Conservation (phyloP, 2,888 invertebrate species). For the Poecilus cupreus region DNA sequence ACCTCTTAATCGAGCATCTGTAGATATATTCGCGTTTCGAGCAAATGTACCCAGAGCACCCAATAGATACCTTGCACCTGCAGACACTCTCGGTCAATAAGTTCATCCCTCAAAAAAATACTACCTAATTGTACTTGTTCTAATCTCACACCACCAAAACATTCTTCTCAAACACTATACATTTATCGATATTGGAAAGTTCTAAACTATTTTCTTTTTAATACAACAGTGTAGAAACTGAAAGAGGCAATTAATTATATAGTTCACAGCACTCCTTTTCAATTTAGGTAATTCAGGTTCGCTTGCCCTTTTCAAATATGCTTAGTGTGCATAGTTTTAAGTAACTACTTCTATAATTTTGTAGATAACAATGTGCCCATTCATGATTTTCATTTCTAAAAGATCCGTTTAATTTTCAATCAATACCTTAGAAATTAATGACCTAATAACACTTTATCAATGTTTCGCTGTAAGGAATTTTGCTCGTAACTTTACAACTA, state of each 20-base stretch:
- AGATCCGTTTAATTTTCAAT: slow-evolving; percentile 2
- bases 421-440: slow-evolving; percentile 16
- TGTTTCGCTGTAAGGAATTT: slow-evolving; percentile 17
- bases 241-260: not conserved
- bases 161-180: no score
- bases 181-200: no score
- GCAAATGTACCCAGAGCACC: no score
- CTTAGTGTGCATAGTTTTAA: not conserved
- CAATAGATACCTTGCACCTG: no score
- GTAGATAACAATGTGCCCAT: slow-evolving; percentile 25
- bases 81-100: no score
- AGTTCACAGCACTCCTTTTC: not conserved
- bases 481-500: not conserved
- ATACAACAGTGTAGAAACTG: not conserved
- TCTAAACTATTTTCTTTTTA: no score
- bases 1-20: no score
- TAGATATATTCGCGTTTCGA: no score
- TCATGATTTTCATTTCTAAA: slow-evolving; percentile 16
- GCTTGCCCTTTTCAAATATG: not conserved
- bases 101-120: no score
- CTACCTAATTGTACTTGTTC: no score
- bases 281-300: not conserved
- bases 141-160: no score
- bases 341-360: not conserved
- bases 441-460: slow-evolving; percentile 19